phyloP scores from a whole-genome alignment of 2,797 vertebrate species.

The Ataeniobius toweri region DNA sequence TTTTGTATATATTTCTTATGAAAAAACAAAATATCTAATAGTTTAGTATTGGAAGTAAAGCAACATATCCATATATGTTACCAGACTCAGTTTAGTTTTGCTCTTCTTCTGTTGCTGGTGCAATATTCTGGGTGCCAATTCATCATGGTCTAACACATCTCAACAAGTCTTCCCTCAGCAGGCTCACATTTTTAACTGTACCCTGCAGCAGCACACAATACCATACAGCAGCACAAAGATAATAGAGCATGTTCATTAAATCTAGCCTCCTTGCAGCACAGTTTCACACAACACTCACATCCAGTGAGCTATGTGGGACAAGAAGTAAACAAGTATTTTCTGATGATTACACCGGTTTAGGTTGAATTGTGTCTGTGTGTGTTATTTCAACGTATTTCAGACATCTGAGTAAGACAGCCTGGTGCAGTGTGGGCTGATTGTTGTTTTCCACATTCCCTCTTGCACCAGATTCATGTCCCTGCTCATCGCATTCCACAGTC shows the following conservation, averaged over 20 bases:
- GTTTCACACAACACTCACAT: slow-evolving; percentile 16
- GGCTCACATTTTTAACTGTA: slow-evolving; percentile 41
- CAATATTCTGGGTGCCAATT: slow-evolving; percentile 17
- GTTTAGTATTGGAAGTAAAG: neutral
- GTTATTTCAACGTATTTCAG: neutral
- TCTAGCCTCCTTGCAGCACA: slow-evolving; percentile 28
- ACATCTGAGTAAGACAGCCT: slow-evolving; percentile 18
- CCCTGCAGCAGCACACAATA: slow-evolving; percentile 36
- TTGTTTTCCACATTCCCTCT: slow-evolving; percentile 50
- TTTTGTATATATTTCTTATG: neutral
- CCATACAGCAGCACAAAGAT: slow-evolving; percentile 29
- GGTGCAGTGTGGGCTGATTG: slow-evolving; percentile 40
- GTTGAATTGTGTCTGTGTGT: slow-evolving; percentile 1
- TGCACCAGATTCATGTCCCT: slow-evolving; percentile 72
- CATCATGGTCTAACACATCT: slow-evolving; percentile 38
- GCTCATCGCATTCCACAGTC: slow-evolving; percentile 80
- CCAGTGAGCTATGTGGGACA: slow-evolving; percentile 10
- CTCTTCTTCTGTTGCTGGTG: slow-evolving; percentile 7
- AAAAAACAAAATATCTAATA: neutral
- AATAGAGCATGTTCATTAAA: slow-evolving; percentile 48
- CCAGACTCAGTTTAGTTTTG: neutral
- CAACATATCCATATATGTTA: neutral
- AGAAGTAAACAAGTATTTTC: slow-evolving; percentile 20
- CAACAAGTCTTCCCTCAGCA: slow-evolving; percentile 29
- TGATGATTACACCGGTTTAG: slow-evolving; percentile 1